Evolutionary conservation across 2,113 vertebrate species (phyloP), one percentile per base, ranked within the genome.

Genomic region (Siniperca chuatsi): DNA sequence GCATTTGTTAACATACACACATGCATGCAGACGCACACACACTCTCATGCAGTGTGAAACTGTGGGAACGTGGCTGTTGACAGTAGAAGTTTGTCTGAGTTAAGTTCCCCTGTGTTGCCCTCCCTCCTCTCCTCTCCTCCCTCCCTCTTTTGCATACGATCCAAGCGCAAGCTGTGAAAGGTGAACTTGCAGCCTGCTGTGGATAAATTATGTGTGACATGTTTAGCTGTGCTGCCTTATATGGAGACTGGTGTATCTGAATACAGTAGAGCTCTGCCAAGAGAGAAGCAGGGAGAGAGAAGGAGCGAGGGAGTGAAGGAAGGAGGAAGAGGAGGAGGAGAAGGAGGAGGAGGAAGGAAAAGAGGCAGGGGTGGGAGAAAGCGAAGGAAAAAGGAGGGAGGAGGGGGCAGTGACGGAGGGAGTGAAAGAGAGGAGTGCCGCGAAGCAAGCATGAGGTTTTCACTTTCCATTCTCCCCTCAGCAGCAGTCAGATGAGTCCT

Each of bases 201-300:
- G 94, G 96, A 94, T 96, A 95, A 96, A 97, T 97, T 95, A 96
- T 94, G 94, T 94, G 95, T 95, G 96, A 96, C 96, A 96, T 96
- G 96, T 97, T 97, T 96, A 96, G 96, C 96, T 89, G 93, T 79
- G 88, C 94, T 91, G 93, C 97, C 97, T 96, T 97, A 96, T 97
- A 97, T 96, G 97, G 97, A 92, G 90, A 87, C 93, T 66, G 90
- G 94, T 88, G 95, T 90, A 79, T 96, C 95, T 94, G 94, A 94
- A 95, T 94, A 93, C 93, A 87, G 92, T 82, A 82, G 86, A 91
- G 62, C 88, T 93, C 89, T 92, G 95, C 94, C 96, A 96, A 94
- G 94, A 94, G 95, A 84, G 88, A 90, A 92, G 80, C 82, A 79
- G 82, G 48, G 77, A 71, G 85, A 77, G 84, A 70, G 85, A 86